Conservation (phyloP, 2,113 vertebrate species). For the Lanius collurio region DNA sequence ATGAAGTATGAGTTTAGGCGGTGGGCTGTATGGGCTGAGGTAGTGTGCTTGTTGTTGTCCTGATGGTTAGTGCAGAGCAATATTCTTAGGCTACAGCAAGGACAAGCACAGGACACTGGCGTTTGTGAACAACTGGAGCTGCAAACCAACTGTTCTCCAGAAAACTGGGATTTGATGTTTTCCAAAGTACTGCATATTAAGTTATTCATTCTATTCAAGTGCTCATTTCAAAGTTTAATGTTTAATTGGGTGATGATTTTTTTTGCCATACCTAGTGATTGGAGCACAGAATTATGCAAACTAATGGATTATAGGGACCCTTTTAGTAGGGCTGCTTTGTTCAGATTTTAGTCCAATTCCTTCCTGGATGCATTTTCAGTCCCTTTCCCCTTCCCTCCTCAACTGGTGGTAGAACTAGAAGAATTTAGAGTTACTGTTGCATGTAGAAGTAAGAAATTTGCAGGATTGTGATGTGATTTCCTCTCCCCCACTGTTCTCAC, state of each 20-base stretch:
- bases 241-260: background rate
- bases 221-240: background rate
- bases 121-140: background rate
- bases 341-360: background rate
- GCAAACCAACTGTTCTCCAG: background rate
- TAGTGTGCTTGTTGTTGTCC: background rate
- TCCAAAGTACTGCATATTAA: background rate
- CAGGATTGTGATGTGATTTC: background rate
- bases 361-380: background rate
- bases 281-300: background rate
- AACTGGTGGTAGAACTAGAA: background rate
- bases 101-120: background rate
- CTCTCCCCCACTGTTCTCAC: fast-evolving
- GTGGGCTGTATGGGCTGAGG: background rate
- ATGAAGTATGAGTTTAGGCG: background rate
- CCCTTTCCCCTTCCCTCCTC: background rate
- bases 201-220: background rate
- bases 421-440: background rate
- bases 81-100: background rate
- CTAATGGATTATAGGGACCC: background rate
- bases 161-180: background rate
- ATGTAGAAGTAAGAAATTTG: background rate
- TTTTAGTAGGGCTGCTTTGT: background rate
- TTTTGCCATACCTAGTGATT: background rate
- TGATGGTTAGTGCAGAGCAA: background rate